Percentiles rank a stretch among this genome's conserved stretches.
Conservation (phyloP, 2,797 vertebrate species). For the Channallabes apus region DNA sequence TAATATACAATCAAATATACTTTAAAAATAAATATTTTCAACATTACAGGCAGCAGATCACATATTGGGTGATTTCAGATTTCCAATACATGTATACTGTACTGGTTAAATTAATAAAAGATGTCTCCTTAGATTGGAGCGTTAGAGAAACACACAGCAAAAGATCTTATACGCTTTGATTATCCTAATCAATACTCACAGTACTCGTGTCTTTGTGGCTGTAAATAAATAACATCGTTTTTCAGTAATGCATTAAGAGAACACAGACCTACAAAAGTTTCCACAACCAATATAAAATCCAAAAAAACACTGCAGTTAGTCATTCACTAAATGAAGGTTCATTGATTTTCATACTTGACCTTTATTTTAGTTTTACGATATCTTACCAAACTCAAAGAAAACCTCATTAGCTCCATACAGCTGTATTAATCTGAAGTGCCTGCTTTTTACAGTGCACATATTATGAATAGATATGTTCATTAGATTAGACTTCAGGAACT, state of each 20-base stretch:
- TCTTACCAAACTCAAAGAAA: background rate
- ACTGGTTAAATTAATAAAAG: background rate
- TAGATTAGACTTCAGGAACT: background rate
- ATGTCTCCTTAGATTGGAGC: background rate
- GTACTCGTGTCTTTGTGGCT: background rate
- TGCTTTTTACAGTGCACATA: background rate
- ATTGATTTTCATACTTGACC: background rate
- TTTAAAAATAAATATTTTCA: background rate
- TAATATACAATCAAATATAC: background rate
- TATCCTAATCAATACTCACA: background rate
- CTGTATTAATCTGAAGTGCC: background rate
- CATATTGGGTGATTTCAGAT: background rate
- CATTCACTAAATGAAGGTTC: background rate
- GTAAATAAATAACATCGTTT: background rate
- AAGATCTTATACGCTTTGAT: background rate
- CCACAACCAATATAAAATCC: slow-evolving; percentile 2
- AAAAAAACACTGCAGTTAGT: background rate
- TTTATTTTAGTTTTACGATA: background rate
- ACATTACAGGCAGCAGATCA: background rate
- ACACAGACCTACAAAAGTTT: background rate
- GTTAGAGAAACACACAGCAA: background rate
- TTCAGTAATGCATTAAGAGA: background rate
- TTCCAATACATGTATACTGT: background rate
- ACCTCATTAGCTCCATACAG: background rate
- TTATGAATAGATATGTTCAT: background rate